A percentile compares a stretch with the other conserved stretches of the same genome.
Evolutionary conservation across 2,797 vertebrate species (phyloP).

Genomic region (Philypnodon macrostomus): DNA sequence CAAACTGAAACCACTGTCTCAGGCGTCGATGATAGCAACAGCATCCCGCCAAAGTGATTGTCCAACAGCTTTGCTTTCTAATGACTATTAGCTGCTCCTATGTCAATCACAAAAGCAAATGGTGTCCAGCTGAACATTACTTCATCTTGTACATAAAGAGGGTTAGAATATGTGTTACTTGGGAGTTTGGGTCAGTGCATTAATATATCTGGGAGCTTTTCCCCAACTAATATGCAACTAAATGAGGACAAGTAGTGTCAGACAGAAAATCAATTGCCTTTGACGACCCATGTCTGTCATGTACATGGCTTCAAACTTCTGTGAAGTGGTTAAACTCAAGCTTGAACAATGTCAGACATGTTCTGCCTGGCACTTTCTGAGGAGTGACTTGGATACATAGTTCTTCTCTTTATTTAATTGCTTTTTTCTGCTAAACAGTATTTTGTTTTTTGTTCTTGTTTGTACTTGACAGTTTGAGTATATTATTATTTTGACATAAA

Average conservation of each 20-base stretch:
- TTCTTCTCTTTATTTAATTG: conserved; percentile 14
- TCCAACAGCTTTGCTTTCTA: conserved; percentile 27
- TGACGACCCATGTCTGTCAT: conserved; percentile 50
- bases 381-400: conserved; percentile 3
- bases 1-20: conserved; percentile 19
- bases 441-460: too few relatives aligned
- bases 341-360: not conserved
- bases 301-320: conserved; percentile 48
- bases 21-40: conserved; percentile 26
- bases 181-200: conserved; percentile 48
- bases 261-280: conserved; percentile 48
- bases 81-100: conserved; percentile 44
- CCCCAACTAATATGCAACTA: conserved; percentile 67
- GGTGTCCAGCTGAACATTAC: conserved; percentile 18
- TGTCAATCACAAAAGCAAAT: conserved; percentile 24
- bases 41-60: conserved; percentile 26
- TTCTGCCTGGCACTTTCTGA: conserved; percentile 14
- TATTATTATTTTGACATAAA: too few relatives aligned
- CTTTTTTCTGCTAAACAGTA: conserved; percentile 19
- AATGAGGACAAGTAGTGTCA: conserved; percentile 39
- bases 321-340: conserved; percentile 52
- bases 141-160: conserved; percentile 44
- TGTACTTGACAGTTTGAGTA: too few relatives aligned
- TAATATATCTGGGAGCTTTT: conserved; percentile 41
- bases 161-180: conserved; percentile 33